These are phyloP conservation scores for Hartigia nigra DNA, from an alignment of 2,888 invertebrate genomes.

Conservation along the genomic window DNA sequence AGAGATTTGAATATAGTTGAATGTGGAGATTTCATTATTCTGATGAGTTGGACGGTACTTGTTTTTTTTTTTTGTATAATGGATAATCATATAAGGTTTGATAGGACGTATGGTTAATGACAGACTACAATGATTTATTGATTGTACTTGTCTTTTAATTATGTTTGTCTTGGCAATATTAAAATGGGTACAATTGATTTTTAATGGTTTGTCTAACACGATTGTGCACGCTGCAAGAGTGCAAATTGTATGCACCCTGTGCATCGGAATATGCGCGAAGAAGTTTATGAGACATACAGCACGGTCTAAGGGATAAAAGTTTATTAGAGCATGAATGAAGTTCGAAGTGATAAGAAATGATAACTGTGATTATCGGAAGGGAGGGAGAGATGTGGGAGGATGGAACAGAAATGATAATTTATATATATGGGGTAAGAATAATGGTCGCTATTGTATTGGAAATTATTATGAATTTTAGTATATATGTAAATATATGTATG, in stretches of 20 bases:
- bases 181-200: conserved; percentile 30
- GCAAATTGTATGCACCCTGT: background rate
- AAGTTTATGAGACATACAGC: background rate
- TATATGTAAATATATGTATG: conserved; percentile 28
- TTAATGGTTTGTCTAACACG: background rate
- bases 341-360: background rate
- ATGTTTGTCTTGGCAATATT: conserved; percentile 19
- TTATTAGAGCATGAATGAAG: background rate
- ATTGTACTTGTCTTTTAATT: conserved; percentile 35
- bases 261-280: background rate
- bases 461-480: conserved; percentile 19
- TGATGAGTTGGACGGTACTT: background rate
- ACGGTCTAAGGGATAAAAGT: background rate
- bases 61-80: background rate
- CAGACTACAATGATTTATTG: background rate
- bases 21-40: background rate
- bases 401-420: background rate
- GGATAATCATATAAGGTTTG: background rate
- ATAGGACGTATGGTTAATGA: background rate
- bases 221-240: background rate
- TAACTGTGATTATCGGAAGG: background rate
- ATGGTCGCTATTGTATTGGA: background rate
- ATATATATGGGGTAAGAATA: background rate
- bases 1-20: background rate
- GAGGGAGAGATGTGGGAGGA: background rate